Percentiles rank a stretch among this genome's conserved stretches.
Evolutionary conservation across 2,888 invertebrate species (phyloP).

Genomic region (Cremastinae sp.): DNA sequence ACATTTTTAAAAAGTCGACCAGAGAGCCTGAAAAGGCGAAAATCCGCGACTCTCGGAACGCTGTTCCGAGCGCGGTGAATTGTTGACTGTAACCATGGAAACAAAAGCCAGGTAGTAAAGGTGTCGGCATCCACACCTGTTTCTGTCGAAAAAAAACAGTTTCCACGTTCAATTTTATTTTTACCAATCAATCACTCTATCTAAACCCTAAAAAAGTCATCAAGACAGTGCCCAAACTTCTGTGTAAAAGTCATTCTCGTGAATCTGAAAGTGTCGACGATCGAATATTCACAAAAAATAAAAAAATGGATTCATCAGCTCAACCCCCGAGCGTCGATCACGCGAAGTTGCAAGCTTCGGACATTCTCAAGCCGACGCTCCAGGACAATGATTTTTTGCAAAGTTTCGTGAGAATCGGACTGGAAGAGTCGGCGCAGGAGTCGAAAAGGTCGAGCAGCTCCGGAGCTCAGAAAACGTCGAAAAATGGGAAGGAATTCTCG

Average conservation of each 20-base stretch:
- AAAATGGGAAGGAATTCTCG: constrained; percentile 51
- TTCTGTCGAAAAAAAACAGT: constrained; percentile 35
- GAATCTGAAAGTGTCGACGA: not conserved
- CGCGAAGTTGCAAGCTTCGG: constrained; percentile 81
- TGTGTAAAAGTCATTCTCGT: not conserved
- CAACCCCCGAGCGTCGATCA: constrained; percentile 62
- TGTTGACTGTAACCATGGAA: constrained; percentile 78
- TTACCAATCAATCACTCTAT: not conserved
- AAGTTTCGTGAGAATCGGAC: constrained; percentile 88
- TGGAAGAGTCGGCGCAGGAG: constrained; percentile 78
- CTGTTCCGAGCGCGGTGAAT: constrained; percentile 67
- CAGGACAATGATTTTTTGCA: constrained; percentile 88
- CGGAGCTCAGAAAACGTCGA: constrained; percentile 24
- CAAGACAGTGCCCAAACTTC: not conserved
- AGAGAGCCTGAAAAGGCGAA: constrained; percentile 14
- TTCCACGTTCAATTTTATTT: constrained; percentile 10
- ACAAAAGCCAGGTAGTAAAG: constrained; percentile 72
- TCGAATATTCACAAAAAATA: not conserved
- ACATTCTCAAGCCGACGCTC: constrained; percentile 85
- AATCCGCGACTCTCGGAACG: constrained; percentile 60
- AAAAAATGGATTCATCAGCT: constrained; percentile 45
- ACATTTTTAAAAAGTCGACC: too few species aligned
- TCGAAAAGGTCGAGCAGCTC: constrained; percentile 29
- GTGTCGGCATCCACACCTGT: constrained; percentile 75
- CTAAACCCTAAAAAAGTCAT: not conserved